Base-by-base conservation (phyloP, 2,797 vertebrate genomes). In the Sebastes iracundus region DNA sequence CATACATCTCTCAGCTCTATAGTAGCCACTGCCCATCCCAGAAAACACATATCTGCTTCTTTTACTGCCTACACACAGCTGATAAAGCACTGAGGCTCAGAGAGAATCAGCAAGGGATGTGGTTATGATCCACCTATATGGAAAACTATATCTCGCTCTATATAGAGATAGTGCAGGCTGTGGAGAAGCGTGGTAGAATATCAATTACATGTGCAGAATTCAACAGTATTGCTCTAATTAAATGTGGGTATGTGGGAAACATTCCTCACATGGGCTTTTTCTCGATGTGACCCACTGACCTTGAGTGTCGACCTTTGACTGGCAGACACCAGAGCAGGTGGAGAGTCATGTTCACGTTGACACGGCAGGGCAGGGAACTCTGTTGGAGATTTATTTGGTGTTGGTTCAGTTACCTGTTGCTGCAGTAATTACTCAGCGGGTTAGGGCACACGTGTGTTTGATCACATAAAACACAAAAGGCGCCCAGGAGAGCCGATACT, bases 291-390 rank as follows among this genome's bases (percentile, higher is more conserved):
- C 82, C 76, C 7, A 7, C 56, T 60, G 81, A 88, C 85, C 87
- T 85, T 55, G 66, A 18, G 20, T 5, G 46, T 58, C 0, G 60
- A 91, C 89, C 87, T 92, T 81, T 92, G 66, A 77, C 88, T 38
- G 35, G 59, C 56, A 77, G 82, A 77, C 83, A 81, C 81, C 81
- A 32, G 80, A 84, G 84, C 92, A 93, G 93, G 92, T 93, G 91
- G 80, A 59, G 75, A 28, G 8, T 80, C 81, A 53, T 79, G 76
- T 84, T 82, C 3, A 11, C 30, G 74, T 38, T 62, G 72, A 79
- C 67, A 12, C 0, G 7, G 46, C 5, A 8, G 22, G 49, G 62
- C 33, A 4, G 42, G 9, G 46, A 13, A 38, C 53, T 62, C 65
- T 7, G 52, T 23, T 4, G 30, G 61, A 59, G 86, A 85, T 91